Evolutionary conservation across 2,113 vertebrate species (phyloP).

Genomic region (Chloroceryle aenea): DNA sequence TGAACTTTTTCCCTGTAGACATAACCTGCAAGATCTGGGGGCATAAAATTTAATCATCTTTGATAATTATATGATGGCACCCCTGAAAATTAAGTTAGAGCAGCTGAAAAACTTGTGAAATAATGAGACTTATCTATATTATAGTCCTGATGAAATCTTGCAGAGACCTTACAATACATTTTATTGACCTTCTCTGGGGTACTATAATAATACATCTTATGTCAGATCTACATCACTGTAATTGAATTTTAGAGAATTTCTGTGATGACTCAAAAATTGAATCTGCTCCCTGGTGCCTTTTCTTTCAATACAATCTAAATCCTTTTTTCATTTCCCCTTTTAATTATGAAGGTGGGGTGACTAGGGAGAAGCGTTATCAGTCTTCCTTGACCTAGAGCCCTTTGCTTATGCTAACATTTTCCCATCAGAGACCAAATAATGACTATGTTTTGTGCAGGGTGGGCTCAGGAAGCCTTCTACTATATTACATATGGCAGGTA

Average conservation of each 20-base stretch:
- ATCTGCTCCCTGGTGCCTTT: constrained; percentile 34
- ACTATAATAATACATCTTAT: constrained; percentile 22
- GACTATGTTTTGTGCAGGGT: neutral
- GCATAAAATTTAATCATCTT: constrained; percentile 66
- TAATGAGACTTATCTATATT: constrained; percentile 41
- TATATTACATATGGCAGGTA: neutral
- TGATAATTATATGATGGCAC: constrained; percentile 60
- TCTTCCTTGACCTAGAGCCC: neutral
- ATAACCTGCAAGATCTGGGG: constrained; percentile 54
- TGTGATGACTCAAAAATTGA: constrained; percentile 32
- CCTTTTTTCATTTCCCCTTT: constrained; percentile 56
- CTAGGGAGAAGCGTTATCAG: neutral
- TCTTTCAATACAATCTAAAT: constrained; percentile 46
- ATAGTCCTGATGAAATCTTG: constrained; percentile 31
- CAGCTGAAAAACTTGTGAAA: constrained; percentile 56
- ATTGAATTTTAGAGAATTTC: constrained; percentile 58
- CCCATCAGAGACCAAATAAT: neutral
- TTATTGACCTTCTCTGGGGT: constrained; percentile 40
- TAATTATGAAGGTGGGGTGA: constrained; percentile 57
- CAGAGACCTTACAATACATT: constrained; percentile 2
- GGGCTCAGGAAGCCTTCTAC: neutral
- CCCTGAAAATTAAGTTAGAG: constrained; percentile 65
- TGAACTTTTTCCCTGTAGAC: constrained; percentile 48
- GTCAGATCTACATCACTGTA: constrained; percentile 30
- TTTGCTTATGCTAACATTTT: constrained; percentile 10